Base-by-base conservation (phyloP, 2,888 invertebrate genomes). In the Leucophenga montana region DNA sequence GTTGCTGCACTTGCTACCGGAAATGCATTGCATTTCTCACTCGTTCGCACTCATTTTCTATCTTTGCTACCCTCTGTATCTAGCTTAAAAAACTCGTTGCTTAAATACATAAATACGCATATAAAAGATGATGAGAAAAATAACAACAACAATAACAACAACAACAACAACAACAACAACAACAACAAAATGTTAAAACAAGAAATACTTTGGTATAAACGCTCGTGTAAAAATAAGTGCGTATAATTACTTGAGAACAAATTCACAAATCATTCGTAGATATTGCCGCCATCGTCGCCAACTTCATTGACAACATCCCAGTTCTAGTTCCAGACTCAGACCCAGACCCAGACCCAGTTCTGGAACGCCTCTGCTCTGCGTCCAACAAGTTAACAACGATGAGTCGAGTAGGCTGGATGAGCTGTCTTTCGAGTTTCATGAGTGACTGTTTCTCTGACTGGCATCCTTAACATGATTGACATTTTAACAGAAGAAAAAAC, bases 11-110 rank as follows among this genome's bases (percentile, higher is more conserved):
- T 70, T 67, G 78, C 80, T 78, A 81, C 81, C 81, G 81, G 81
- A 81, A 81, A 81, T 84, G 83, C 81, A 84, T 79, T 82, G 76
- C 84, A 81, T 81, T 83, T 76, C 74, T 75, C 76, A 72, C 72
- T 69, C 67, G 31, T 14, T 18, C 33, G 31, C 31, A 44, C 62
- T 20, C 20, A 18, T 31, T 14, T 18, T 22, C 13, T n/a, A n/a
- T n/a, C 56, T 33, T 33, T 14, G 33, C 16, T n/a, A 31, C 0
- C 11, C 4, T n/a, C 16, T 33, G n/a, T 59, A 1, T 33, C 0
- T 13, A 13, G 33, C 33, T 33, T 8, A 33, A 5, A 8, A 33
- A 33, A 33, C 3, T 33, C 33, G n/a, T n/a, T n/a, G n/a, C n/a
- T n/a, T n/a, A n/a, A n/a, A n/a, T n/a, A n/a, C n/a, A n/a, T n/a